Percentiles rank a stretch among this genome's conserved stretches.
phyloP scores from a whole-genome alignment of 2,797 vertebrate genomes.

The Sylvia borin region DNA sequence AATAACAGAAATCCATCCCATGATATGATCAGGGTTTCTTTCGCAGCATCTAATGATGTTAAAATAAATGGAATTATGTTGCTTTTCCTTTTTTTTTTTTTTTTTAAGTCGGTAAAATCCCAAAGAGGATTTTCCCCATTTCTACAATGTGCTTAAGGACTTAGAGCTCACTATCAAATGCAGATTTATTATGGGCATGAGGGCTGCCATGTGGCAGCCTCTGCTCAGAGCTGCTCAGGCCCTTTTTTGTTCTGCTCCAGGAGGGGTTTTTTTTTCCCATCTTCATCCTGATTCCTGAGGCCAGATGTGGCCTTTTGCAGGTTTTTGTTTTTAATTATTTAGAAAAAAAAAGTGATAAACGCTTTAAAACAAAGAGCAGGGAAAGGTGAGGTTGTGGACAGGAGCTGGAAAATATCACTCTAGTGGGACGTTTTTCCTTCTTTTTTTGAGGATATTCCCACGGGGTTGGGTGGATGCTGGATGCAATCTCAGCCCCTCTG shows the following conservation, averaged over 20 bases:
- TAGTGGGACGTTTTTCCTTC: not conserved
- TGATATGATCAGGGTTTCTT: not conserved
- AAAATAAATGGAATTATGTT: constrained; percentile 46
- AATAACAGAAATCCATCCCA: not conserved
- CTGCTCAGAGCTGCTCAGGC: not conserved
- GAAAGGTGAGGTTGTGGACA: not conserved
- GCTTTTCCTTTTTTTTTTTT: not conserved
- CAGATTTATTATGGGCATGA: not conserved
- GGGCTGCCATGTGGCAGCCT: not conserved
- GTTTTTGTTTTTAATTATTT: not conserved
- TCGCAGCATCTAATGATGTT: constrained; percentile 13
- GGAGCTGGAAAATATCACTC: not conserved
- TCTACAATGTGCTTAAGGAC: constrained; percentile 33
- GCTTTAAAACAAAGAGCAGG: not conserved
- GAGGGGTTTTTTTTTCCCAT: not conserved
- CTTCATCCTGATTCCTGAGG: not conserved
- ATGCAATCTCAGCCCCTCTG: not conserved
- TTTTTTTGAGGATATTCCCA: not conserved
- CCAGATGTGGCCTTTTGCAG: not conserved
- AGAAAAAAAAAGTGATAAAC: not conserved
- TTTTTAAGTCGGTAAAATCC: constrained; percentile 28
- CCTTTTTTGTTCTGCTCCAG: not conserved
- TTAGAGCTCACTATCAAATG: not conserved
- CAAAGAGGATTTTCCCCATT: constrained; percentile 22
- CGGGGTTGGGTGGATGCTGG: not conserved